Conservation (phyloP, 2,113 vertebrate species). For the Marmota monax region DNA sequence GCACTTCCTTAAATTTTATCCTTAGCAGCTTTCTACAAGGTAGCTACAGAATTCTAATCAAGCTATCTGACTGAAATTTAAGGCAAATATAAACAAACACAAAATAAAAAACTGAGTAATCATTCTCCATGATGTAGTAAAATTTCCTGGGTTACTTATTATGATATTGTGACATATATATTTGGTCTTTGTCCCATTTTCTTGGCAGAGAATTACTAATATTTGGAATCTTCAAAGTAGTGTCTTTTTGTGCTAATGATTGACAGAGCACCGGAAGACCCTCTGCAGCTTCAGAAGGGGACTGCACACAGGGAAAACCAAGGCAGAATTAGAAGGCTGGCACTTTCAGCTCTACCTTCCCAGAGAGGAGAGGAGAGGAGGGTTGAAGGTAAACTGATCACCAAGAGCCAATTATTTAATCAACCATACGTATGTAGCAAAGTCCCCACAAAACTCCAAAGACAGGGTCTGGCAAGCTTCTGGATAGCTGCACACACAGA, state of each 20-base stretch:
- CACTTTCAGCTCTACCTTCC: background rate
- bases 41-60: background rate
- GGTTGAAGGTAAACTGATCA: background rate
- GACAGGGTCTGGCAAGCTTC: background rate
- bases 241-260: background rate
- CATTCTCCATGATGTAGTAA: background rate
- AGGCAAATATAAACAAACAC: slow-evolving; percentile 54
- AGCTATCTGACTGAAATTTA: slow-evolving; percentile 2
- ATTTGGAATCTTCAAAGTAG: background rate
- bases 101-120: background rate
- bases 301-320: background rate
- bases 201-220: background rate
- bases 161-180: background rate
- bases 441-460: background rate
- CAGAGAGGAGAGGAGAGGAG: no score
- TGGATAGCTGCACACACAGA: background rate
- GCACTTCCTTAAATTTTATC: slow-evolving; percentile 63
- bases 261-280: background rate
- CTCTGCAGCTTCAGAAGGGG: background rate
- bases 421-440: background rate
- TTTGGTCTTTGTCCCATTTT: background rate
- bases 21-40: slow-evolving; percentile 15
- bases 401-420: background rate
- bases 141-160: background rate
- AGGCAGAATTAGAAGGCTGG: background rate